Conservation (phyloP, 2,888 invertebrate genomes). For the Thymelicus acteon region DNA sequence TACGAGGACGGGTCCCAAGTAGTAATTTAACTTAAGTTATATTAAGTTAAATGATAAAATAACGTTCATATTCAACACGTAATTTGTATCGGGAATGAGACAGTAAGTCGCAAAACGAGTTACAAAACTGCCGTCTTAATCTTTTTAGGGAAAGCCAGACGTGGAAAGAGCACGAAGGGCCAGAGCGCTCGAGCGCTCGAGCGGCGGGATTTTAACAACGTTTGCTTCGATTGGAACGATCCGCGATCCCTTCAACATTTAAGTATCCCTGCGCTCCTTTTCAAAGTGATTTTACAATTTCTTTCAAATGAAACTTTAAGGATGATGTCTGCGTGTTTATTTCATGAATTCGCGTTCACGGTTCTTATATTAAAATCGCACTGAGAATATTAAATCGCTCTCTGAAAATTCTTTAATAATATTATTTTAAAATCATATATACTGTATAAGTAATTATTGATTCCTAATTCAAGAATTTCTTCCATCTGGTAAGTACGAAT, state of each 20-base stretch:
- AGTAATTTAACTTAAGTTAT: no score
- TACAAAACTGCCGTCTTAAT: conserved; percentile 1
- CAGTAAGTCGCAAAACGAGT: background rate
- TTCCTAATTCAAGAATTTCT: no score
- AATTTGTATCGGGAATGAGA: background rate
- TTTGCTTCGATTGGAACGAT: conserved; percentile 31
- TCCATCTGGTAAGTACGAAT: no score
- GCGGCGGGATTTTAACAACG: conserved; percentile 15
- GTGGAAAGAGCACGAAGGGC: background rate
- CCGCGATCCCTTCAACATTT: conserved; percentile 2
- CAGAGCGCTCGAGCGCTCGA: no score
- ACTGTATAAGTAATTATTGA: no score
- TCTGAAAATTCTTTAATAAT: no score
- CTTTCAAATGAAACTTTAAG: background rate
- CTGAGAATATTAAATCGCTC: background rate
- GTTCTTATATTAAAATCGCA: background rate
- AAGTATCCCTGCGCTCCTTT: background rate
- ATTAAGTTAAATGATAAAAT: no score
- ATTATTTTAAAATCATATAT: no score
- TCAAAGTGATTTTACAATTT: conserved; percentile 17
- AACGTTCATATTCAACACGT: no score
- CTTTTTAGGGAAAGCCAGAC: conserved; percentile 20
- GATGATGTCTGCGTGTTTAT: conserved; percentile 5
- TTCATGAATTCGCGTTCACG: conserved; percentile 4
- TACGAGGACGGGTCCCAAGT: no score